These are phyloP conservation scores for Vidua macroura DNA, from an alignment of 2,113 vertebrate species.

Conservation along the genomic window DNA sequence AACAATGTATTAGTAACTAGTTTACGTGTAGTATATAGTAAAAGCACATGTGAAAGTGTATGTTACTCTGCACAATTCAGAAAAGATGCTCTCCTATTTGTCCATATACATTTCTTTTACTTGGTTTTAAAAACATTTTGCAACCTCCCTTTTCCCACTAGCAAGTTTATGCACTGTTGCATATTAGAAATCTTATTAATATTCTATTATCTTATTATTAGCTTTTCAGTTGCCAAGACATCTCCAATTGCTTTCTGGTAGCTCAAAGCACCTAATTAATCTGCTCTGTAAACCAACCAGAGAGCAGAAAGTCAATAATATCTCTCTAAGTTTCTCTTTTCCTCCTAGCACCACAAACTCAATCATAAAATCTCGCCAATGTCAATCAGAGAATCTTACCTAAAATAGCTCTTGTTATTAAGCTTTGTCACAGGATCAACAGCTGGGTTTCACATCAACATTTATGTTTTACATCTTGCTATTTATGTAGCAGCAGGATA, in stretches of 20 bases:
- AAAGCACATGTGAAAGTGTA: not conserved
- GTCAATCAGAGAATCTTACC: not conserved
- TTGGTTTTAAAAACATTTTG: not conserved
- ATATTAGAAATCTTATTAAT: constrained; percentile 5
- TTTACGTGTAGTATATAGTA: not conserved
- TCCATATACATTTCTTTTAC: not conserved
- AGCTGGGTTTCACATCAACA: not conserved
- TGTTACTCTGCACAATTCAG: not conserved
- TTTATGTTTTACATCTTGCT: not conserved
- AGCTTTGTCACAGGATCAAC: not conserved
- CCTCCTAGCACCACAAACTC: not conserved
- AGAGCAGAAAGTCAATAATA: not conserved
- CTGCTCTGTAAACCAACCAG: not conserved
- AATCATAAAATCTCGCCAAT: not conserved
- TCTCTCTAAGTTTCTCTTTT: not conserved
- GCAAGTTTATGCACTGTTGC: not conserved
- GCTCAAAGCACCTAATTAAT: constrained; percentile 14
- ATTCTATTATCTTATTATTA: constrained; percentile 22
- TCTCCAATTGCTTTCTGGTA: not conserved
- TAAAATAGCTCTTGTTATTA: not conserved
- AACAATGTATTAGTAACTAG: not conserved
- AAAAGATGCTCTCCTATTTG: not conserved
- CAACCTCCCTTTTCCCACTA: not conserved
- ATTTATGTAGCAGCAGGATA: not conserved
- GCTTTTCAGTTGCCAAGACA: not conserved